Evolutionary conservation across 2,797 vertebrate genomes (phyloP), one percentile per base, ranked within the genome.

Genomic region (Brachyrhaphis roseni): DNA sequence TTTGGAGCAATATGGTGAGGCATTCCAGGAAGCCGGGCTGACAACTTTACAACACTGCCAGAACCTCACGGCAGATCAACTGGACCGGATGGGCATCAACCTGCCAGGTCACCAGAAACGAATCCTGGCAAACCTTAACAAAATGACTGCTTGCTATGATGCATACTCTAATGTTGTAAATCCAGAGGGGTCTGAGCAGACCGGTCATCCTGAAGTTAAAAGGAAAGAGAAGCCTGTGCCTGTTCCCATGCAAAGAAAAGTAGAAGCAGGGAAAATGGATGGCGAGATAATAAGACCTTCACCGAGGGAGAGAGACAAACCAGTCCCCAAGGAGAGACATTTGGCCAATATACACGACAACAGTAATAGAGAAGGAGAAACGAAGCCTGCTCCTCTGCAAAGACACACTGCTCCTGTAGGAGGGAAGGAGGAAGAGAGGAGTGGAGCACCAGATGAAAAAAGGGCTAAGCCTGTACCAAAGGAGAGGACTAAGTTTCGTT

Each of bases 81-180:
- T 99, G 45, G 91, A 96, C 75, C 88, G 0, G 43, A 95, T 98
- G 49, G 98, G 98, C 0, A 92, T 98, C 81, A 81, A 87, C 0
- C 94, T 97, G 74, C 96, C 98, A 0, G 98, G 98, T 1, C 98
- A 99, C 84, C 96, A 95, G 77, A 96, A 96, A 75, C 97, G 98
- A 66, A 97, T 99, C 81, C 91, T 99, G n/a, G 94, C 97, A 0
- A 98, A 96, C 5, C 86, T 99, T 45, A 95, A 90, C 45, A 98
- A 97, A 75, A 90, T 95, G 64, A 92, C 70, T 4, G 28, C 36
- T n/a, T 79, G 70, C 31, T 53, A 31, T 8, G 86, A 89, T 15
- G 4, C 76, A 88, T 16, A 96, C 94, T 13, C 41, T 70, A 41
- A 66, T 12, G 10, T 26, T 4, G 28, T 0, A 39, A 78, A 46